A percentile compares a stretch with the other conserved stretches of the same genome.
Conservation (phyloP, 2,797 vertebrate species). For the Anniella stebbinsi region DNA sequence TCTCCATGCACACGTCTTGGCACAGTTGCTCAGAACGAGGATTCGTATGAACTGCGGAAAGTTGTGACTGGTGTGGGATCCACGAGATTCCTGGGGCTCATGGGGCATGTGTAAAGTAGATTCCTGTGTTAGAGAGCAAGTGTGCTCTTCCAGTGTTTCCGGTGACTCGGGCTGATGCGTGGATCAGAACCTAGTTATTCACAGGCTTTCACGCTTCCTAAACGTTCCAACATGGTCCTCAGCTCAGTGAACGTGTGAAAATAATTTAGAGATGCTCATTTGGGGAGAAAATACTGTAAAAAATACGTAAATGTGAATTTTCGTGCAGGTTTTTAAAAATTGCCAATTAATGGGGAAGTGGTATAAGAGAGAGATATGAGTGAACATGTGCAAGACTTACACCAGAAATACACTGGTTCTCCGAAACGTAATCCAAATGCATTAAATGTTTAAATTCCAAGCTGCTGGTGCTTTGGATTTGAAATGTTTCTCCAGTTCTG, state of each 20-base stretch:
- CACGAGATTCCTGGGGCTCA: not conserved
- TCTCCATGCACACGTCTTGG: too few relatives aligned
- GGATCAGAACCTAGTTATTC: too few relatives aligned
- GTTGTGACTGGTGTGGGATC: not conserved
- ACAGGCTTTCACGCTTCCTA: too few relatives aligned
- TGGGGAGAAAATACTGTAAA: not conserved
- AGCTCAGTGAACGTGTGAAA: too few relatives aligned
- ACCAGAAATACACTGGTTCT: not conserved
- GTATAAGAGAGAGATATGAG: not conserved
- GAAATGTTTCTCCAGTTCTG: not conserved
- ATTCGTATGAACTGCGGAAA: not conserved
- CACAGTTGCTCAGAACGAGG: too few relatives aligned
- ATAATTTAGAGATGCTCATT: too few relatives aligned
- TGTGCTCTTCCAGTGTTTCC: not conserved
- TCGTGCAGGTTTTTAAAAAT: not conserved
- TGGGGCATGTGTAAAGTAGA: not conserved
- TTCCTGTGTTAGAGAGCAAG: not conserved
- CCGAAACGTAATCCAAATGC: not conserved
- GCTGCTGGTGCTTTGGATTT: too few relatives aligned
- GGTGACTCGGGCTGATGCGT: too few relatives aligned
- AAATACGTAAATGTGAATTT: not conserved
- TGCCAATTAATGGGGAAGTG: not conserved
- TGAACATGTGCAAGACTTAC: not conserved
- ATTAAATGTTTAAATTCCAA: too few relatives aligned
- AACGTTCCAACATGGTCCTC: too few relatives aligned